phyloP scores from a whole-genome alignment of 2,113 vertebrate species.

The Pelusios castaneus region DNA sequence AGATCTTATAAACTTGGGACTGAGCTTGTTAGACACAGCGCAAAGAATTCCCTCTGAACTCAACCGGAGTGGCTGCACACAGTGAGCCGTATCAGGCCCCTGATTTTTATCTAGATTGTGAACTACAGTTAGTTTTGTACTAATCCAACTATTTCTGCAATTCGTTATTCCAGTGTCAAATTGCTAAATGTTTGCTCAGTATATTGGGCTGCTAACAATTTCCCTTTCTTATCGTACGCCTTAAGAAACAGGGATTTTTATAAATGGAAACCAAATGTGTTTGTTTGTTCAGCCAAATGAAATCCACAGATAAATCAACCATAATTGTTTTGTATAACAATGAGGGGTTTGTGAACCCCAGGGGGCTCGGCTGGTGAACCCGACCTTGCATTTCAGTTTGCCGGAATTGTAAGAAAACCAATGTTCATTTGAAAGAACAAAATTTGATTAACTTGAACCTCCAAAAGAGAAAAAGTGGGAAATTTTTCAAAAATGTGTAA shows the following conservation, averaged over 20 bases:
- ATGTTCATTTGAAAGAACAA: not conserved
- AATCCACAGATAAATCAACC: not conserved
- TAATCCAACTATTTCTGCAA: not conserved
- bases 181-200: not conserved
- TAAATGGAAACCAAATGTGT: not conserved
- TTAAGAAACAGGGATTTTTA: not conserved
- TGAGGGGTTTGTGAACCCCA: not conserved
- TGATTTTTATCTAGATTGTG: not conserved
- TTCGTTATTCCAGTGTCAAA: not conserved
- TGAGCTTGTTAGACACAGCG: not conserved
- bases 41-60: constrained; percentile 31
- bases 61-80: not conserved
- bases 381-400: not conserved
- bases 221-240: not conserved
- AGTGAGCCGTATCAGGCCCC: not conserved
- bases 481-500: not conserved
- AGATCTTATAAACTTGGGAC: constrained; percentile 27
- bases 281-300: constrained; percentile 10
- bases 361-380: not conserved
- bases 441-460: not conserved
- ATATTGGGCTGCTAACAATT: not conserved
- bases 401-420: not conserved
- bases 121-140: not conserved
- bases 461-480: not conserved
- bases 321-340: constrained; percentile 10